Evolutionary conservation across 2,888 invertebrate species (phyloP), one percentile per base, ranked within the genome.

Genomic region (Caenorhabditis macrosperma): DNA sequence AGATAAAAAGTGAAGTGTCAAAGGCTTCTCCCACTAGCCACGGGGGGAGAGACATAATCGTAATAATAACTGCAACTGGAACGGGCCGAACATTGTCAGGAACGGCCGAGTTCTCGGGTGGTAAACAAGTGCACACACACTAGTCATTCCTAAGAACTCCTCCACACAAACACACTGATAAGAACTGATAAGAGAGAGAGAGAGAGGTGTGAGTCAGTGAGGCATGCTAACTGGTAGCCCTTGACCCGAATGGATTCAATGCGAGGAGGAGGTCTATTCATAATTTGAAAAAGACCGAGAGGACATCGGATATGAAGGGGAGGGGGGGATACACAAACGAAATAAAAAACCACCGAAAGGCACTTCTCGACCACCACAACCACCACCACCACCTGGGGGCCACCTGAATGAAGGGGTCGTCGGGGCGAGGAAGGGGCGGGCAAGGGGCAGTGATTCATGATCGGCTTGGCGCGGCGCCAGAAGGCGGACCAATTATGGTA

Each of bases 1-100:
- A n/a, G n/a, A 55, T 46, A 72, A 72, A 72, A 72, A 72, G 63
- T 72, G 71, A 72, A 72, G 71, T 72, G 71, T 63, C 63, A 72
- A 61, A 22, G 50, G 54, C n/a, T n/a, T n/a, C n/a, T n/a, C n/a
- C n/a, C n/a, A n/a, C n/a, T n/a, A 17, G 28, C 28, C n/a, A 60
- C 33, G 41, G 24, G 10, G 10, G 35, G 55, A 20, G 22, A 24
- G 3, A 1, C 33, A 35, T 9, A 55, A n/a, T 28, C n/a, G n/a
- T 55, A 38, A 57, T 35, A 35, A 57, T 22, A 10, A 52, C 28
- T n/a, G 17, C 2, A 30, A 57, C 35, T 57, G 35, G 24, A n/a
- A n/a, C n/a, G n/a, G n/a, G n/a, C n/a, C n/a, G n/a, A n/a, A n/a
- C n/a, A n/a, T n/a, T n/a, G n/a, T n/a, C n/a, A n/a, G n/a, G n/a